These are phyloP conservation scores for Chroicocephalus ridibundus DNA, from an alignment of 2,113 vertebrate genomes.

Conservation along the genomic window DNA sequence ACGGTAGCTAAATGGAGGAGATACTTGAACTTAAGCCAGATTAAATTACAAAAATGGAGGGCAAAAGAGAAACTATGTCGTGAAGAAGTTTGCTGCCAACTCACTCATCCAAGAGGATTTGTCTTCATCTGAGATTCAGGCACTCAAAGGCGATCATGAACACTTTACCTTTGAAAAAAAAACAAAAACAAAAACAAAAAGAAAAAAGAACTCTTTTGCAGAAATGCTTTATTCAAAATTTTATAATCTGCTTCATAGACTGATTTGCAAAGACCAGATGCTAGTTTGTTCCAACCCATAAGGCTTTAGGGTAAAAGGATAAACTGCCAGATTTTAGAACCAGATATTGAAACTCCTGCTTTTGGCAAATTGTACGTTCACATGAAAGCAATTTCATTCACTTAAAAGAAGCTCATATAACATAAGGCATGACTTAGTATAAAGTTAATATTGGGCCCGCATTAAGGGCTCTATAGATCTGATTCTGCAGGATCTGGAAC, in stretches of 20 bases:
- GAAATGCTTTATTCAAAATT: not conserved
- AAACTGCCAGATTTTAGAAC: not conserved
- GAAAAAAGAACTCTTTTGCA: not conserved
- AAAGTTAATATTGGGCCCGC: not conserved
- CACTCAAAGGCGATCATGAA: not conserved
- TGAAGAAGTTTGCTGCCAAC: not conserved
- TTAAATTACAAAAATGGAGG: conserved; percentile 24
- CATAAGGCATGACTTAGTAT: not conserved
- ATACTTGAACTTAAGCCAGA: conserved; percentile 35
- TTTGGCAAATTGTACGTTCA: not conserved
- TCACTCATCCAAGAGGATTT: not conserved
- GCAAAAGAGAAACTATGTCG: conserved; percentile 17
- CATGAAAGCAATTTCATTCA: not conserved
- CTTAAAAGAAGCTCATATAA: not conserved
- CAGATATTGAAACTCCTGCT: not conserved
- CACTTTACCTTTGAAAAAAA: not conserved
- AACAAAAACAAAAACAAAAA: not conserved
- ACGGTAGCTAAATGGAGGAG: not conserved
- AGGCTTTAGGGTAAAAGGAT: not conserved
- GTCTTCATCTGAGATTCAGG: not conserved
- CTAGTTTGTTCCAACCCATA: not conserved
- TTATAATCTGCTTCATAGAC: not conserved
- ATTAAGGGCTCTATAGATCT: not conserved
- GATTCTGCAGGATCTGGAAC: not conserved
- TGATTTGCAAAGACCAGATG: not conserved